Conservation (phyloP, 1,140 invertebrate species). For the Zophobas atratus region DNA sequence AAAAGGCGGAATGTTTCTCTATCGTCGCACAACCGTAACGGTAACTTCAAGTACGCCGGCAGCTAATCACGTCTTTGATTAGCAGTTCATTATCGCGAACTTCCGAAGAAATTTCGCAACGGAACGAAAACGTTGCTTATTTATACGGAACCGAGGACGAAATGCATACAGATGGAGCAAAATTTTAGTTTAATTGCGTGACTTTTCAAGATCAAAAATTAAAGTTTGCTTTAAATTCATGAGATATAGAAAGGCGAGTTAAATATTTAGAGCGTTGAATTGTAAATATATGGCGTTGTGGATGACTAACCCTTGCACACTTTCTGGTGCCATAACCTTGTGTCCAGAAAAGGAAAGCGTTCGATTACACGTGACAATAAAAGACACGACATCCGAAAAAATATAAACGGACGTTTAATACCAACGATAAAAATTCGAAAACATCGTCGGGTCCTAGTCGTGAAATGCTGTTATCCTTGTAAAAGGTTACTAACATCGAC, state of each 20-base stretch:
- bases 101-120: too few relatives aligned
- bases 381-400: constrained; percentile 30
- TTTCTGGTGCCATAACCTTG: not conserved
- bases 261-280: not conserved
- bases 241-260: not conserved
- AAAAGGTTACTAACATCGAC: constrained; percentile 40
- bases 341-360: constrained; percentile 18
- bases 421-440: constrained; percentile 22
- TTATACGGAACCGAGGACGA: not conserved
- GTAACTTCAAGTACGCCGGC: constrained; percentile 35
- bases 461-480: constrained; percentile 36
- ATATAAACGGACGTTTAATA: constrained; percentile 15
- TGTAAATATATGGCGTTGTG: constrained; percentile 15
- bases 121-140: constrained; percentile 8
- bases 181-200: constrained; percentile 1
- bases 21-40: constrained; percentile 42
- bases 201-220: not conserved
- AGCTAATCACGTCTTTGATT: constrained; percentile 46
- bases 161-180: not conserved
- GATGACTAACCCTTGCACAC: constrained; percentile 2
- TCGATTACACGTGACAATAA: constrained; percentile 4
- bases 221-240: not conserved
- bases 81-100: constrained; percentile 29
- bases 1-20: constrained; percentile 44
- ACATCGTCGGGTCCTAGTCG: constrained; percentile 18